Conservation (phyloP, 1,140 invertebrate species). For the Drosophila melanica region DNA sequence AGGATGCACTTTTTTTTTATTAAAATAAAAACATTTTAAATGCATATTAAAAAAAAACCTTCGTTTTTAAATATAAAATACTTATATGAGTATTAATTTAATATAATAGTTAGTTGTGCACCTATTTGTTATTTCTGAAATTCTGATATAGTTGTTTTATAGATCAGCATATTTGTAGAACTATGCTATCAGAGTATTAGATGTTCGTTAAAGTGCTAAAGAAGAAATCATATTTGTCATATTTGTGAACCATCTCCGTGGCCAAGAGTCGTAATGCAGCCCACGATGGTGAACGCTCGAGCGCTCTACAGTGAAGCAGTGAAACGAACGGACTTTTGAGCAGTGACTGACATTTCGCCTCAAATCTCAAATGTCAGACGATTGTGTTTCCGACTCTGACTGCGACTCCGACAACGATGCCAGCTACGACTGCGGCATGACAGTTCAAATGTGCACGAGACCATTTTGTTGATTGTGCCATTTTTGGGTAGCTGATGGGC, state of each 20-base stretch:
- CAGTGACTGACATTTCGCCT: slow-evolving; percentile 77
- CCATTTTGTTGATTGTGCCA: slow-evolving; percentile 70
- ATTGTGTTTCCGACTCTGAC: slow-evolving; percentile 23
- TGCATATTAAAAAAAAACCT: no score
- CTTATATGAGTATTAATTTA: no score
- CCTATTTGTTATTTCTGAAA: no score
- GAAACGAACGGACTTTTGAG: slow-evolving; percentile 43
- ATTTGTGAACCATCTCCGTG: slow-evolving; percentile 33
- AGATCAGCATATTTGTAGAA: background rate
- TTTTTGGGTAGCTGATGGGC: slow-evolving; percentile 50
- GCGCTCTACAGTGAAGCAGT: slow-evolving; percentile 65
- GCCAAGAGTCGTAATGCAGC: slow-evolving; percentile 17
- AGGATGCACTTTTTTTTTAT: no score
- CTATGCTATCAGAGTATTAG: slow-evolving; percentile 3
- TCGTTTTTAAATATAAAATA: no score
- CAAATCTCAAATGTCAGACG: slow-evolving; percentile 74
- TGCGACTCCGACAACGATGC: slow-evolving; percentile 11
- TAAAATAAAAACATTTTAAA: no score
- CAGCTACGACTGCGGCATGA: slow-evolving; percentile 55
- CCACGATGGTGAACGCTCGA: slow-evolving; percentile 39
- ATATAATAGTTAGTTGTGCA: no score
- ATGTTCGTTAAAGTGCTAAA: background rate
- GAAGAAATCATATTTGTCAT: slow-evolving; percentile 38
- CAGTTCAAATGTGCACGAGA: slow-evolving; percentile 75
- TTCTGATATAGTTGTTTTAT: no score